Evolutionary conservation across 2,113 vertebrate genomes (phyloP).

Genomic region (Tyrannus savana): DNA sequence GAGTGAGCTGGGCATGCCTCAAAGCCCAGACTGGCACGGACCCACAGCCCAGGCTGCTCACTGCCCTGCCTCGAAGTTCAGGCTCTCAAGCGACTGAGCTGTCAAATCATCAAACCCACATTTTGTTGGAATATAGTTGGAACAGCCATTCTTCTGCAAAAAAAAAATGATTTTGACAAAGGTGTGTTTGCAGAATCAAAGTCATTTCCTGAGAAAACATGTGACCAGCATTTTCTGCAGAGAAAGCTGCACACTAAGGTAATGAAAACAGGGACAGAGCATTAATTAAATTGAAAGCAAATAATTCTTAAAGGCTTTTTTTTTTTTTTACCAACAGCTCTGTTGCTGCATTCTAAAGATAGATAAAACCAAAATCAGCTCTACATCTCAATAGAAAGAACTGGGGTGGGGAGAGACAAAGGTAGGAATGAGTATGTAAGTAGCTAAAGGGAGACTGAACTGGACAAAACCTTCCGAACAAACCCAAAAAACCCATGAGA

Average conservation of each 20-base stretch:
- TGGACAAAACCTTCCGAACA: neutral
- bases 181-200: neutral
- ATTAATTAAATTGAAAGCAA: neutral
- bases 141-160: neutral
- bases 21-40: neutral
- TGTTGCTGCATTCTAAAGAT: neutral
- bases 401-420: neutral
- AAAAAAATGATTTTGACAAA: neutral
- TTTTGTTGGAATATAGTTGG: neutral
- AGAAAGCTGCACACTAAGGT: neutral
- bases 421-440: neutral
- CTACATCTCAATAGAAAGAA: neutral
- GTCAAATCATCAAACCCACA: neutral
- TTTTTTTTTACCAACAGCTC: neutral
- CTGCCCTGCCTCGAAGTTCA: neutral
- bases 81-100: neutral
- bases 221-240: neutral
- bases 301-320: neutral
- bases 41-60: rapidly evolving
- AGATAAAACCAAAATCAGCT: neutral
- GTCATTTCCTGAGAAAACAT: neutral
- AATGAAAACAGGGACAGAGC: neutral
- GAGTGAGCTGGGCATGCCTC: neutral
- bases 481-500: neutral
- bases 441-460: neutral